Evolutionary conservation across 2,888 invertebrate species (phyloP).

Genomic region (Meganola albula): DNA sequence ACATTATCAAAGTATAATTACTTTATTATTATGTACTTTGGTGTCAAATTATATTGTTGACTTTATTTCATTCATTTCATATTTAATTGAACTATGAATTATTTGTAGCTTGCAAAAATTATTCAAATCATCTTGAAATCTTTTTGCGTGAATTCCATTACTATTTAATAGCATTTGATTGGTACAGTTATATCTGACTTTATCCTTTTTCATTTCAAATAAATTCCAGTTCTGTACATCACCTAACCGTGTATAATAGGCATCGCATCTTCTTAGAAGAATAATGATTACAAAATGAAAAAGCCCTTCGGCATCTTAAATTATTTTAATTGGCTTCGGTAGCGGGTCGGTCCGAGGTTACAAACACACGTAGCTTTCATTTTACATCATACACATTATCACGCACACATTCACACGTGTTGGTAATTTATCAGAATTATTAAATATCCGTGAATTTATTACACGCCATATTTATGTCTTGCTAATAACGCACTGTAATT

Average conservation of each 20-base stretch:
- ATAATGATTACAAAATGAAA: conserved; percentile 74
- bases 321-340: conserved; percentile 79
- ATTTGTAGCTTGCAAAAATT: too few relatives aligned
- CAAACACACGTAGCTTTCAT: conserved; percentile 34
- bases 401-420: conserved; percentile 20
- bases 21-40: too few relatives aligned
- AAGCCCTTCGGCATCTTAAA: conserved; percentile 71
- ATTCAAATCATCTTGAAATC: too few relatives aligned
- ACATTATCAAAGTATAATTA: too few relatives aligned
- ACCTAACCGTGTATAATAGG: conserved; percentile 71
- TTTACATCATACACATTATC: conserved; percentile 35
- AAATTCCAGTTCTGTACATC: conserved; percentile 63
- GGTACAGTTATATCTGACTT: conserved; percentile 28
- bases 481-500: conserved; percentile 30
- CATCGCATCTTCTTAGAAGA: conserved; percentile 66
- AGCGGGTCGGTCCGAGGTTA: conserved; percentile 55
- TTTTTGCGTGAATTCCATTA: too few relatives aligned
- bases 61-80: too few relatives aligned
- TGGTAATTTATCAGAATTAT: conserved; percentile 35
- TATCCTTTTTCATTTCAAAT: conserved; percentile 37
- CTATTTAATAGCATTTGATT: conserved; percentile 25
- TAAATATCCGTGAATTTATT: conserved; percentile 38
- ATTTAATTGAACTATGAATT: too few relatives aligned
- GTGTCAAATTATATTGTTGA: too few relatives aligned
- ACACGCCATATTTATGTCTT: conserved; percentile 28